These are phyloP conservation scores for Orchesella cincta DNA, from an alignment of 1,140 invertebrate species.

Conservation along the genomic window DNA sequence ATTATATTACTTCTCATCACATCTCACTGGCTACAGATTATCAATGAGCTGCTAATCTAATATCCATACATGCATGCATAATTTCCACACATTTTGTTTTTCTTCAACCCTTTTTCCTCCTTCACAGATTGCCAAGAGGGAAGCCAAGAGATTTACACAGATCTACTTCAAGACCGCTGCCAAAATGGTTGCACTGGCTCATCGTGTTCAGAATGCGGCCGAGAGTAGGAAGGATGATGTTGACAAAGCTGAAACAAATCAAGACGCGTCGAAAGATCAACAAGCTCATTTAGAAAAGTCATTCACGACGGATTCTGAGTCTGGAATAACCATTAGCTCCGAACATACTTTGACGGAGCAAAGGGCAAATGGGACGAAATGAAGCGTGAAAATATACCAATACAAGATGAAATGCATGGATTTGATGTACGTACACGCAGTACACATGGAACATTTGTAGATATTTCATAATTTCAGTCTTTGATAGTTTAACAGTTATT, in stretches of 20 bases:
- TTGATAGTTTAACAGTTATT: too few relatives aligned
- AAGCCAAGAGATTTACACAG: conserved; percentile 33
- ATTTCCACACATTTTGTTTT: background rate
- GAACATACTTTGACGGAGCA: conserved; percentile 10
- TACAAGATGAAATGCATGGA: too few relatives aligned
- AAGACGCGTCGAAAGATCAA: conserved; percentile 6
- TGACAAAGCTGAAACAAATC: background rate
- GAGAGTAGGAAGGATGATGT: conserved; percentile 8
- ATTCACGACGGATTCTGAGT: conserved; percentile 15
- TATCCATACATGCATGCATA: background rate
- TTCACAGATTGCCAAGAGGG: conserved; percentile 39
- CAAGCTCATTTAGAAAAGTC: background rate
- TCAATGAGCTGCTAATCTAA: background rate
- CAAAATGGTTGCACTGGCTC: conserved; percentile 46
- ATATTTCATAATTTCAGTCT: too few relatives aligned
- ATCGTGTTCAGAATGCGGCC: conserved; percentile 12
- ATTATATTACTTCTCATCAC: too few relatives aligned
- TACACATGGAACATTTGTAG: too few relatives aligned
- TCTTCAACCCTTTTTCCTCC: background rate
- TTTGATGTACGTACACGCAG: too few relatives aligned
- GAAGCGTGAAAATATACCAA: conserved; percentile 25
- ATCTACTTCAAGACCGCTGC: conserved; percentile 44
- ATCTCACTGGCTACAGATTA: too few relatives aligned
- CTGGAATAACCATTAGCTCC: conserved; percentile 24
- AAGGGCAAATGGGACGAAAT: conserved; percentile 20